These are phyloP conservation scores for Carassius carassius DNA, from an alignment of 2,113 vertebrate species.

Conservation along the genomic window DNA sequence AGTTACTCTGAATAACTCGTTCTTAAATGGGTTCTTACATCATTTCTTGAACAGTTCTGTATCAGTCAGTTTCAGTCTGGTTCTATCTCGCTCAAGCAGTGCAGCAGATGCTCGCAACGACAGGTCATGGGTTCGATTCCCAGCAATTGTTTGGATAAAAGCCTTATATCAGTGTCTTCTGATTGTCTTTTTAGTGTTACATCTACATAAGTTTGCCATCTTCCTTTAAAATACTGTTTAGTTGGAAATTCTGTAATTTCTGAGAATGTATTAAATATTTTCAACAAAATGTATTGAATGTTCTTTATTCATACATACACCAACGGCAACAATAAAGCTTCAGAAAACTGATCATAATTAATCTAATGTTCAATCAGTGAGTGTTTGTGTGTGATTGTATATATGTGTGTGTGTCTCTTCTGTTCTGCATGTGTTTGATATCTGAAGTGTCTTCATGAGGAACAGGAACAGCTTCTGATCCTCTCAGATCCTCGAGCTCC, in stretches of 20 bases:
- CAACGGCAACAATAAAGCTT: constrained; percentile 4
- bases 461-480: too few species aligned
- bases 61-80: not conserved
- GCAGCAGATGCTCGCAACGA: too few species aligned
- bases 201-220: not conserved
- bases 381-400: too few species aligned
- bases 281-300: not conserved
- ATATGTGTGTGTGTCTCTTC: too few species aligned
- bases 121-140: not conserved
- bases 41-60: not conserved
- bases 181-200: not conserved
- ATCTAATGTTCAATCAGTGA: not conserved
- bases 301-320: not conserved
- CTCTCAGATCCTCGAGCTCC: too few species aligned
- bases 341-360: not conserved
- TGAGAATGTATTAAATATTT: not conserved
- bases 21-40: not conserved
- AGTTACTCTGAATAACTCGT: not conserved
- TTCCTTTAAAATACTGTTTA: not conserved
- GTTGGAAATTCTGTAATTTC: not conserved
- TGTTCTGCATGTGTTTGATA: too few species aligned
- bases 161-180: not conserved
- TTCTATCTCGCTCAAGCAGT: too few species aligned
- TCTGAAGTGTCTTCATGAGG: too few species aligned
- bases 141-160: not conserved